These are phyloP conservation scores for Paragorgia papillata DNA, from an alignment of 92 coral and sea anemone species.

Conservation along the genomic window DNA sequence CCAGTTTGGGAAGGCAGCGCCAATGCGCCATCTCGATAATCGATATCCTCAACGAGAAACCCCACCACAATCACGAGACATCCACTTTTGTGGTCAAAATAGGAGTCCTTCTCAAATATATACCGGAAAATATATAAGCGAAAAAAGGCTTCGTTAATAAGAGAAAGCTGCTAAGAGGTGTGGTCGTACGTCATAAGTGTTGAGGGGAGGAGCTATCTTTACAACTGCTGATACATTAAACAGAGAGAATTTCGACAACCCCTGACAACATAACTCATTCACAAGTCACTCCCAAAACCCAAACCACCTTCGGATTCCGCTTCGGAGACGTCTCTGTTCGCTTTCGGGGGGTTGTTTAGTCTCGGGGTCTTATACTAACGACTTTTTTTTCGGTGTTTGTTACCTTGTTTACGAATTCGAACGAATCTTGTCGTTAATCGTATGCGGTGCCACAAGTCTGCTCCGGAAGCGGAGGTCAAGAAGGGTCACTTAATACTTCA, in stretches of 20 bases:
- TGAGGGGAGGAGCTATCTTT: not conserved
- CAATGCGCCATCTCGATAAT: not conserved
- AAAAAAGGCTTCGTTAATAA: not conserved
- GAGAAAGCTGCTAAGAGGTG: slow-evolving; percentile 1
- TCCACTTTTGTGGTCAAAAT: not conserved
- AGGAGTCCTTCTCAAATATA: too few species aligned
- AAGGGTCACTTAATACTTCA: slow-evolving; percentile 5
- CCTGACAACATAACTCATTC: not conserved
- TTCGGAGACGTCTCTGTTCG: not conserved
- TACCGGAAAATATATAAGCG: too few species aligned
- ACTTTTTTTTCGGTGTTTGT: not conserved
- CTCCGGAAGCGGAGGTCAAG: slow-evolving; percentile 24
- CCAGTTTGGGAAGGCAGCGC: not conserved
- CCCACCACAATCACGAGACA: not conserved
- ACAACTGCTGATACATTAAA: not conserved
- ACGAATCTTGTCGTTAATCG: slow-evolving; percentile 10
- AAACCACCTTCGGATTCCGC: not conserved
- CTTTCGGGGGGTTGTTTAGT: not conserved
- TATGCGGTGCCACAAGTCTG: slow-evolving; percentile 44
- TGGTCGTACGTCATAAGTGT: not conserved
- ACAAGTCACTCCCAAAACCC: not conserved
- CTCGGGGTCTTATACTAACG: not conserved
- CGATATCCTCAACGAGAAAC: not conserved
- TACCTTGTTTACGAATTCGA: slow-evolving; percentile 15
- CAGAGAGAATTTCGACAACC: not conserved